phyloP scores from a whole-genome alignment of 2,888 invertebrate species.

The Trilocha varians region DNA sequence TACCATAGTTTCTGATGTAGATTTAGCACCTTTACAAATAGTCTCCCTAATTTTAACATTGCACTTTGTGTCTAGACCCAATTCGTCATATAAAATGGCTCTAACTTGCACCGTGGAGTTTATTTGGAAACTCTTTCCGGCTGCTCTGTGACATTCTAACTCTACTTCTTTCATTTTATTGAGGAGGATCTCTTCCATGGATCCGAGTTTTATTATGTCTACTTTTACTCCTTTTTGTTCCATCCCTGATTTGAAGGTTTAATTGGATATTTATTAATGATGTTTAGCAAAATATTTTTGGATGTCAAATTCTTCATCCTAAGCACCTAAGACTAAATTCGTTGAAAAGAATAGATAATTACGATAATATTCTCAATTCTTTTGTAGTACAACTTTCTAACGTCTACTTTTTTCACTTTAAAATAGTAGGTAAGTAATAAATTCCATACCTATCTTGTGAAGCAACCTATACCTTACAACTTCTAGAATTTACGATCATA shows the following conservation, averaged over 20 bases:
- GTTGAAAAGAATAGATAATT: not conserved
- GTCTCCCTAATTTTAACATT: constrained; percentile 52
- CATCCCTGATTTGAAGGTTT: too few species aligned
- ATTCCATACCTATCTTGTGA: too few species aligned
- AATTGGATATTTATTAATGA: too few species aligned
- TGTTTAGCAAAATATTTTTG: too few species aligned
- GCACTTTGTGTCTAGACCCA: constrained; percentile 47
- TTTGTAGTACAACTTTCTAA: not conserved
- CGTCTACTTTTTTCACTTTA: too few species aligned
- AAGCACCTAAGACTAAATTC: too few species aligned
- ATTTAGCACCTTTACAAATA: constrained; percentile 42
- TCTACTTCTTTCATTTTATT: constrained; percentile 38
- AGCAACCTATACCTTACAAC: too few species aligned
- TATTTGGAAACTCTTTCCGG: constrained; percentile 52
- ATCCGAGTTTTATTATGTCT: constrained; percentile 37
- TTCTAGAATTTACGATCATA: too few species aligned
- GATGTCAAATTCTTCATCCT: too few species aligned
- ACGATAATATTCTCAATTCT: not conserved
- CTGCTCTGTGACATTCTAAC: constrained; percentile 43
- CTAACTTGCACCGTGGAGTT: constrained; percentile 56
- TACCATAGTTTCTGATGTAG: constrained; percentile 62
- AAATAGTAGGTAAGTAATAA: too few species aligned
- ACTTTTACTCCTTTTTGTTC: constrained; percentile 47
- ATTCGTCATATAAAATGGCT: constrained; percentile 54
- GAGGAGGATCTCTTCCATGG: constrained; percentile 41